A percentile compares a stretch with the other conserved stretches of the same genome.
Evolutionary conservation across 2,888 invertebrate genomes (phyloP).

Genomic region (Hypomecis atomaria): DNA sequence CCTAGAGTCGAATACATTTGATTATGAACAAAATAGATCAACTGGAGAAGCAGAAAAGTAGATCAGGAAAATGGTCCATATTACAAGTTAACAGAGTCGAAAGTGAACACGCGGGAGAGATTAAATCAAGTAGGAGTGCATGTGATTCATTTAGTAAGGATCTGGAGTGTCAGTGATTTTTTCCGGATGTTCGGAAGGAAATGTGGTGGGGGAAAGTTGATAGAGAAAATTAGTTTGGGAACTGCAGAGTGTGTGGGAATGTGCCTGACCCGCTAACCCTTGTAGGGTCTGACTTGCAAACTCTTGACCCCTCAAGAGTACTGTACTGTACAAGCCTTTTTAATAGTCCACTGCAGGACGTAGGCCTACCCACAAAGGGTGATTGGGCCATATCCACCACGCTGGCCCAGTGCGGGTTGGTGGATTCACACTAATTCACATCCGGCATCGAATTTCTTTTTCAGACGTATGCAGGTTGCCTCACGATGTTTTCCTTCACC

Average conservation of each 20-base stretch:
- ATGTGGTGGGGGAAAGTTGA: conserved; percentile 2
- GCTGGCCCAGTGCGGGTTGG: too few species aligned
- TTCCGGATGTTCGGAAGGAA: conserved; percentile 27
- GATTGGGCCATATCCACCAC: too few species aligned
- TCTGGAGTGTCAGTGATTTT: conserved; percentile 34
- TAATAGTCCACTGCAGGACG: too few species aligned
- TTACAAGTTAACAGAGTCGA: conserved; percentile 11
- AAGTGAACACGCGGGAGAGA: conserved; percentile 3
- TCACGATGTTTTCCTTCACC: too few species aligned
- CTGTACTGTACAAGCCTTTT: too few species aligned
- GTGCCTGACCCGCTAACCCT: too few species aligned
- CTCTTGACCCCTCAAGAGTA: too few species aligned
- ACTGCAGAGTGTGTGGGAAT: neutral
- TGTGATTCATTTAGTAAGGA: conserved; percentile 30
- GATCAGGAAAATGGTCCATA: conserved; percentile 11
- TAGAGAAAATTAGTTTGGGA: conserved; percentile 16
- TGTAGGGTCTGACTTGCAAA: too few species aligned
- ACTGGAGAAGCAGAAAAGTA: neutral
- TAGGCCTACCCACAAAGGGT: too few species aligned
- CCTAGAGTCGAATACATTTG: conserved; percentile 8
- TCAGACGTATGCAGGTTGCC: too few species aligned
- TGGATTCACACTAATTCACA: too few species aligned
- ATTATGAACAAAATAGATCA: conserved; percentile 24
- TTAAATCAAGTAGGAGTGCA: conserved; percentile 28
- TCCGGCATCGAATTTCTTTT: too few species aligned